Conservation (phyloP, 2,113 vertebrate species). For the Microtus ochrogaster region DNA sequence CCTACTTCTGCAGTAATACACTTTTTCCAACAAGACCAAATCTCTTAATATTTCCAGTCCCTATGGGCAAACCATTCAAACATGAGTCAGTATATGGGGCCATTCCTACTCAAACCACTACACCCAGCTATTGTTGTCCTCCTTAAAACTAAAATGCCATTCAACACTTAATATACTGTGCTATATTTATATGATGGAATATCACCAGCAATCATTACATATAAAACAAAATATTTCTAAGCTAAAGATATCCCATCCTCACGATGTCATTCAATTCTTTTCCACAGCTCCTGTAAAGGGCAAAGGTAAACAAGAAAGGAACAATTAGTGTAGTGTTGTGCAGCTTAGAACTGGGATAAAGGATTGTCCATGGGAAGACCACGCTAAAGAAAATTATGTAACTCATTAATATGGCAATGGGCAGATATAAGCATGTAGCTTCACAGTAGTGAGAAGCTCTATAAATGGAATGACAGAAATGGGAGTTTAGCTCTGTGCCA, state of each 20-base stretch:
- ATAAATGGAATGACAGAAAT: not conserved
- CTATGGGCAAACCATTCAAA: not conserved
- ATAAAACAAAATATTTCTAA: not conserved
- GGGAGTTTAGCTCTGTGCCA: not conserved
- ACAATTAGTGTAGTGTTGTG: not conserved
- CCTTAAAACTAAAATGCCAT: not conserved
- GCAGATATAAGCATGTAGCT: not conserved
- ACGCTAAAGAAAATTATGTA: not conserved
- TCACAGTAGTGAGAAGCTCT: not conserved
- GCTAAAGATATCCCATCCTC: not conserved
- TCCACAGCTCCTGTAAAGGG: not conserved
- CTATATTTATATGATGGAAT: not conserved
- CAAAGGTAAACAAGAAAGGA: not conserved
- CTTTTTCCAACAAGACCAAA: not conserved
- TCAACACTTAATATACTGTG: not conserved
- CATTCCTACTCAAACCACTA: not conserved
- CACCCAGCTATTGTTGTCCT: not conserved
- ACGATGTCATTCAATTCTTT: not conserved
- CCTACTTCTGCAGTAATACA: not conserved
- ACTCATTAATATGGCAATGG: not conserved
- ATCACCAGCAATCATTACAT: not conserved
- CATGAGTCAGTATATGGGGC: not conserved
- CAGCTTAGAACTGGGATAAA: not conserved
- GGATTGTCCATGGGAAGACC: not conserved
- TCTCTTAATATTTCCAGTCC: not conserved